Percentiles rank a stretch among this genome's conserved stretches.
These are phyloP conservation scores for Drosophila engyochracea DNA, from an alignment of 2,888 invertebrate species.

Conservation along the genomic window DNA sequence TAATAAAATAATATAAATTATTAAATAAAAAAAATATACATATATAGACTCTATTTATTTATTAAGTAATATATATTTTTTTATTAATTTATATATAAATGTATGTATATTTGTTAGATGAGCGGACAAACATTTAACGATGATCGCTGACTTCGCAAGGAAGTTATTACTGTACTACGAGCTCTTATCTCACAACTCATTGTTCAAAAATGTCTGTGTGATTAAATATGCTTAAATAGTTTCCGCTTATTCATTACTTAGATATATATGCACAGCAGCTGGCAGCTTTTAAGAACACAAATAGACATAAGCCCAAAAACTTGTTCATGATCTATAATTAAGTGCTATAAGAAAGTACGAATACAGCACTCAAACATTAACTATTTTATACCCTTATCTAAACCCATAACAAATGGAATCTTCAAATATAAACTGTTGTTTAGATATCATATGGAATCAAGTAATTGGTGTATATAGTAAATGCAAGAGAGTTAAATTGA, in stretches of 20 bases:
- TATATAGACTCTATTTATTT: background rate
- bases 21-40: background rate
- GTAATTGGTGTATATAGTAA: background rate
- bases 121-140: background rate
- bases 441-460: background rate
- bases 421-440: background rate
- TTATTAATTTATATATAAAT: background rate
- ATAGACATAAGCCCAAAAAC: constrained; percentile 31
- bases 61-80: background rate
- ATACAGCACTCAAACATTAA: background rate
- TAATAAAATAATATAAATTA: background rate
- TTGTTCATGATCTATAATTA: constrained; percentile 13
- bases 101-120: background rate
- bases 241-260: constrained; percentile 7
- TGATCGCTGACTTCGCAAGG: background rate
- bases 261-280: background rate
- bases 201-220: background rate
- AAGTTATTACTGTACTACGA: background rate
- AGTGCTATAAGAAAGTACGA: background rate
- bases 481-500: background rate
- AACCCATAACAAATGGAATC: background rate
- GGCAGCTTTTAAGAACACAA: constrained; percentile 4
- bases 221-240: constrained; percentile 10
- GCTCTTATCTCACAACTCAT: background rate
- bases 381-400: constrained; percentile 11